Percentiles rank a stretch among this genome's conserved stretches.
Evolutionary conservation across 2,113 vertebrate species (phyloP).

Genomic region (Eolophus roseicapilla): DNA sequence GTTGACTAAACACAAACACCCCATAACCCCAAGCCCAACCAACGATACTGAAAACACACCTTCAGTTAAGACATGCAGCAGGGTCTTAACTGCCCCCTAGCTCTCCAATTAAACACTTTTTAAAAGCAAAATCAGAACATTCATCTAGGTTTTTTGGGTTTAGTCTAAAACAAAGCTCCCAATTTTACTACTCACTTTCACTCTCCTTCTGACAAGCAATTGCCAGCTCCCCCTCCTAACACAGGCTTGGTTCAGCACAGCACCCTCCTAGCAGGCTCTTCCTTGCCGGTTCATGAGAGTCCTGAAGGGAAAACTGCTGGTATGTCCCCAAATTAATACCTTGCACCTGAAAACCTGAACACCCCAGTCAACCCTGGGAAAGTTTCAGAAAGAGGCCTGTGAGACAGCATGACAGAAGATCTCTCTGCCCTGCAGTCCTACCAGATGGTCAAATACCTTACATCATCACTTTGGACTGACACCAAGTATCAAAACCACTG

Average conservation of each 20-base stretch:
- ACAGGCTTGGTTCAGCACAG: not conserved
- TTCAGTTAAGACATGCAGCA: not conserved
- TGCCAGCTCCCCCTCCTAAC: not conserved
- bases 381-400: not conserved
- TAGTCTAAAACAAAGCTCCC: not conserved
- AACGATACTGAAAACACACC: not conserved
- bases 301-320: not conserved
- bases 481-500: not conserved
- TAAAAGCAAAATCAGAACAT: not conserved
- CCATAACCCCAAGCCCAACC: not conserved
- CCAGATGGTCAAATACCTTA: not conserved
- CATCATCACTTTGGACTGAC: fast-evolving
- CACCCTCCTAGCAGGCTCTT: not conserved
- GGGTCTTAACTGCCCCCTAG: not conserved
- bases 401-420: not conserved
- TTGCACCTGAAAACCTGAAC: not conserved
- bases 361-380: fast-evolving
- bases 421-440: not conserved
- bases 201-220: not conserved
- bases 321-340: not conserved
- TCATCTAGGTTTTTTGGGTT: not conserved
- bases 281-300: not conserved
- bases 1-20: not conserved
- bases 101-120: not conserved
- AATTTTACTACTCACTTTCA: not conserved